phyloP scores from a whole-genome alignment of 2,888 invertebrate species.

The Neoaliturus tenellus region DNA sequence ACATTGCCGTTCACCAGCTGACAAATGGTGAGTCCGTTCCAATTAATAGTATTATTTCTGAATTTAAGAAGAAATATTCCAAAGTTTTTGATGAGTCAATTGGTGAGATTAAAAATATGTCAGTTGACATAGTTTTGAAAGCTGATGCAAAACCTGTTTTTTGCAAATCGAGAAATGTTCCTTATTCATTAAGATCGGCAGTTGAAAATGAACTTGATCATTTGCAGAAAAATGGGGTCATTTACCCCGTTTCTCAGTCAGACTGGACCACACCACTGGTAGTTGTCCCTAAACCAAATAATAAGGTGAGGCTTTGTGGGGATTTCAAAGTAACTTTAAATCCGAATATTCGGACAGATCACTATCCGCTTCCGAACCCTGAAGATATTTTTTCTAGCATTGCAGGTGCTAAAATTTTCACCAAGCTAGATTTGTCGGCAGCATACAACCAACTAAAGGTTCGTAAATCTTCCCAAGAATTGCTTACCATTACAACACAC shows the following conservation, averaged over 20 bases:
- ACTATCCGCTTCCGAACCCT: neutral
- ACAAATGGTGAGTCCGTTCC: slow-evolving; percentile 5
- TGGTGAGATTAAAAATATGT: slow-evolving; percentile 16
- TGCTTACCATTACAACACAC: slow-evolving; percentile 1
- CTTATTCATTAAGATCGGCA: neutral
- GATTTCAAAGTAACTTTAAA: slow-evolving; percentile 11
- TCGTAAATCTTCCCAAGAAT: neutral
- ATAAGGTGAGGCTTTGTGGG: slow-evolving; percentile 8
- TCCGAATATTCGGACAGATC: neutral
- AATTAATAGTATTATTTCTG: neutral
- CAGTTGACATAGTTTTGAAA: slow-evolving; percentile 16
- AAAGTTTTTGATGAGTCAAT: neutral
- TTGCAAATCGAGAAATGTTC: neutral
- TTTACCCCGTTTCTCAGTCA: slow-evolving; percentile 2
- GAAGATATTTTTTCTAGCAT: slow-evolving; percentile 5
- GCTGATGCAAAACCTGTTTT: slow-evolving; percentile 6
- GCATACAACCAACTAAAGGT: neutral
- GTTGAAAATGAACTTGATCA: neutral
- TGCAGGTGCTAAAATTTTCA: neutral
- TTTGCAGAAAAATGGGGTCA: neutral
- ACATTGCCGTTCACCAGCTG: neutral
- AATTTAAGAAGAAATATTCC: slow-evolving; percentile 7
- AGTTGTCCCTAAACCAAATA: neutral
- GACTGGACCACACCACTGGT: slow-evolving; percentile 6
- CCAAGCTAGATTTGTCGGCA: slow-evolving; percentile 1